Evolutionary conservation across 2,797 vertebrate genomes (phyloP).

Genomic region (Aotus griseimembra): DNA sequence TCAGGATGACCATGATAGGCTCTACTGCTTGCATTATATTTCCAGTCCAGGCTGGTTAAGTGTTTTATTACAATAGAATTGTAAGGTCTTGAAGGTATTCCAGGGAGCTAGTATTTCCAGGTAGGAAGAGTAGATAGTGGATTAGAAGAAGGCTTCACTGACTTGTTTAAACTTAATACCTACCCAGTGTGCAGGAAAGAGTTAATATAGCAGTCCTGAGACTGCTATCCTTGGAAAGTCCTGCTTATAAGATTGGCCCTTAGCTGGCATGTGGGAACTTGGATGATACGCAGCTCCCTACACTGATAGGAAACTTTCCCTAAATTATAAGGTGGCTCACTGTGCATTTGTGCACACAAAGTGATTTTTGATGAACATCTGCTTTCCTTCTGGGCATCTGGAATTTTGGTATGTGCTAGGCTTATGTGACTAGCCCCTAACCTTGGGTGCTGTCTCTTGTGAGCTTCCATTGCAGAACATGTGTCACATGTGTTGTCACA

Average conservation of each 20-base stretch:
- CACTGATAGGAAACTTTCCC: not conserved
- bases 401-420: not conserved
- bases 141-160: not conserved
- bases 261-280: not conserved
- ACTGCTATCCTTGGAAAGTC: not conserved
- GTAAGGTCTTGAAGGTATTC: not conserved
- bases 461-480: not conserved
- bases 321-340: not conserved
- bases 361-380: not conserved
- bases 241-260: not conserved
- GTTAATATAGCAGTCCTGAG: not conserved
- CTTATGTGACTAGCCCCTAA: not conserved
- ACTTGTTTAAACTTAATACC: not conserved
- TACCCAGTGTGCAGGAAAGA: not conserved
- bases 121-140: not conserved
- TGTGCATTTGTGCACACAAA: not conserved
- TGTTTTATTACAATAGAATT: slow-evolving; percentile 13
- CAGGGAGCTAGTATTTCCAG: not conserved
- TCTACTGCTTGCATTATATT: not conserved
- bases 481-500: not conserved
- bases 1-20: not conserved
- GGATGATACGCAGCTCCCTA: not conserved
- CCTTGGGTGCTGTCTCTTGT: not conserved
- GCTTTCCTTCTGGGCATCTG: not conserved
- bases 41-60: not conserved